These are phyloP conservation scores for Ornithoptera alexandrae DNA, from an alignment of 2,888 invertebrate genomes.

Conservation along the genomic window DNA sequence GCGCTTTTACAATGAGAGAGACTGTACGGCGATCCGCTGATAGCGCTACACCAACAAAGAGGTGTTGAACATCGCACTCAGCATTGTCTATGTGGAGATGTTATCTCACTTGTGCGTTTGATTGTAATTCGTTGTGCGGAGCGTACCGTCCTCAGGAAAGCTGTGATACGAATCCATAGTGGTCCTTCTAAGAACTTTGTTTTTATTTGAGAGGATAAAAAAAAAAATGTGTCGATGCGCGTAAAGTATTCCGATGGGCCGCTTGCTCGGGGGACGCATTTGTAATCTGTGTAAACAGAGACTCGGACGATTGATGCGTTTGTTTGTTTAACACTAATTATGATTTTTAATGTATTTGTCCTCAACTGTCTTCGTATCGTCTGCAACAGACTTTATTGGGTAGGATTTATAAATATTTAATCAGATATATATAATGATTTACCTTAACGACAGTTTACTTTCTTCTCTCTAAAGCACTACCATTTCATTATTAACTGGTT, in stretches of 20 bases:
- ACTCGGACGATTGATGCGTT: slow-evolving; percentile 18
- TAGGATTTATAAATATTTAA: slow-evolving; percentile 8
- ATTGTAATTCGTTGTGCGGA: slow-evolving; percentile 52
- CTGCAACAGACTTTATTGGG: neutral
- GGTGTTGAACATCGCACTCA: slow-evolving; percentile 39
- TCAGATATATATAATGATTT: neutral
- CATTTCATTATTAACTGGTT: neutral
- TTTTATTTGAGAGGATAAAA: slow-evolving; percentile 34
- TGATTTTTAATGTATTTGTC: slow-evolving; percentile 8
- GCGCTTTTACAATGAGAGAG: slow-evolving; percentile 6
- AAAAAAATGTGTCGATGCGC: slow-evolving; percentile 56
- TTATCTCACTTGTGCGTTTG: slow-evolving; percentile 38
- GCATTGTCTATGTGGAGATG: slow-evolving; percentile 41
- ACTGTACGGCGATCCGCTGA: slow-evolving; percentile 8
- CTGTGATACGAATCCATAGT: slow-evolving; percentile 64
- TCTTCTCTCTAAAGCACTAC: neutral
- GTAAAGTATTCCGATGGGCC: slow-evolving; percentile 53
- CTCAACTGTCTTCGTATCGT: neutral
- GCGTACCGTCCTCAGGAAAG: slow-evolving; percentile 35
- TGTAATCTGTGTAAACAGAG: slow-evolving; percentile 32
- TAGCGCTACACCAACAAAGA: slow-evolving; percentile 27
- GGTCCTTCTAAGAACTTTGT: slow-evolving; percentile 47
- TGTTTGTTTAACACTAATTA: slow-evolving; percentile 18
- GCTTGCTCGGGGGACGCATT: slow-evolving; percentile 44
- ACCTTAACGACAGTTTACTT: neutral